phyloP scores from a whole-genome alignment of 1,140 invertebrate species.

The Calephelis nemesis region DNA sequence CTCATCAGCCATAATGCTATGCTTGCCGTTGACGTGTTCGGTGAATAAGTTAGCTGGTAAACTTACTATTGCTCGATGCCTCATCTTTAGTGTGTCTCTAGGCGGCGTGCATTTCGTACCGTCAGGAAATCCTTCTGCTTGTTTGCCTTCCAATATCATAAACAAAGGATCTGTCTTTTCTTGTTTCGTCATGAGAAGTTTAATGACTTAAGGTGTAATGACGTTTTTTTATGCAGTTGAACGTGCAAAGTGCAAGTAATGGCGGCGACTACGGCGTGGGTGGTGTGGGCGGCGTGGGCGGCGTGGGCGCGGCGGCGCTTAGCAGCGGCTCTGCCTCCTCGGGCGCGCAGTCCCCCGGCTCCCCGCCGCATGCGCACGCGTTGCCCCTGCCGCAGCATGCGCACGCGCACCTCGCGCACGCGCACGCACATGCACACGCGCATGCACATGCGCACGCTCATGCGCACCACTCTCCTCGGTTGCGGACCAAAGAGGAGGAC shows the following conservation, averaged over 20 bases:
- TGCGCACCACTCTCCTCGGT: slow-evolving; percentile 55
- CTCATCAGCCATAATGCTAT: too few species aligned
- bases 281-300: slow-evolving; percentile 26
- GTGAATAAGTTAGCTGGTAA: too few species aligned
- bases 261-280: slow-evolving; percentile 51
- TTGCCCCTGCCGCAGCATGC: slow-evolving; percentile 49
- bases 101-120: too few species aligned
- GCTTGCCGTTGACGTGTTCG: too few species aligned
- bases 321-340: slow-evolving; percentile 60
- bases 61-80: too few species aligned
- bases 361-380: slow-evolving; percentile 58
- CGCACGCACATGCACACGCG: slow-evolving; percentile 60
- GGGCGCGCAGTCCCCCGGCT: slow-evolving; percentile 60
- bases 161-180: too few species aligned
- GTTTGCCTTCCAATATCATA: too few species aligned
- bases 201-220: too few species aligned
- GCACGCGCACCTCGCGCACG: slow-evolving; percentile 48
- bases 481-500: slow-evolving; percentile 79
- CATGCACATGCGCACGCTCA: slow-evolving; percentile 68
- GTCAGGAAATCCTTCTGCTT: too few species aligned
- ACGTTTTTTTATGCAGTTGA: slow-evolving; percentile 49
- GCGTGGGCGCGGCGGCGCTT: slow-evolving; percentile 42
- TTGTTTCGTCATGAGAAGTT: too few species aligned
- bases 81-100: too few species aligned
- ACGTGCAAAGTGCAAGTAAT: slow-evolving; percentile 65